Evolutionary conservation across 2,113 vertebrate genomes (phyloP), one percentile per base, ranked within the genome.

Genomic region (Blennius ocellaris): DNA sequence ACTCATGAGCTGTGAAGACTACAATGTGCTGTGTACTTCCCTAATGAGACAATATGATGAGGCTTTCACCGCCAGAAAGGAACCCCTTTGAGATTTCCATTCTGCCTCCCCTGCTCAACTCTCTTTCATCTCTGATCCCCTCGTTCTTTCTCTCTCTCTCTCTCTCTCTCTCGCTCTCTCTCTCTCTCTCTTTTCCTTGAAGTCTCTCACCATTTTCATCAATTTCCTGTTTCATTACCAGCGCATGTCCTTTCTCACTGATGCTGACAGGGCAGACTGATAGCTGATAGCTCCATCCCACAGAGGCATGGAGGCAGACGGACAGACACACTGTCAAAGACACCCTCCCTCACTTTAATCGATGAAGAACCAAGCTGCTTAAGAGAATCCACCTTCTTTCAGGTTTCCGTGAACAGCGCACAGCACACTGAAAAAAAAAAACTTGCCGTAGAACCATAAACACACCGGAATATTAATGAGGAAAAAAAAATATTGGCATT

Each of bases 261-360:
- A n/a, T 66, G 72, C 86, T 81, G 73, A 85, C 72, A 55, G 55
- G 67, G 63, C 72, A 86, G 44, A 80, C 38, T 73, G 85, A 73
- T 65, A 70, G 69, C 59, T 55, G 43, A 74, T 64, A 69, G 58
- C 53, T 61, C 69, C 16, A 17, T 54, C 15, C 56, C 65, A 63
- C 64, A 57, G 41, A 78, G 51, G 41, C 17, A 6, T 8, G 41
- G 37, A 55, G 59, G 21, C 47, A 52, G 45, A 51, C 50, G 56
- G 36, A 76, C 39, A 71, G 61, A 81, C 16, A 75, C 7, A 7
- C 57, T 47, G 17, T 55, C 58, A 30, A 71, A 78, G 76, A 73
- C 47, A 59, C 66, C 79, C 62, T 76, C 41, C 11, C 36, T 1
- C 14, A 64, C 73, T 74, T 78, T 79, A 60, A 85, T 85, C 84